Evolutionary conservation across 2,888 invertebrate genomes (phyloP).

Genomic region (Drosophila kambysellisi): DNA sequence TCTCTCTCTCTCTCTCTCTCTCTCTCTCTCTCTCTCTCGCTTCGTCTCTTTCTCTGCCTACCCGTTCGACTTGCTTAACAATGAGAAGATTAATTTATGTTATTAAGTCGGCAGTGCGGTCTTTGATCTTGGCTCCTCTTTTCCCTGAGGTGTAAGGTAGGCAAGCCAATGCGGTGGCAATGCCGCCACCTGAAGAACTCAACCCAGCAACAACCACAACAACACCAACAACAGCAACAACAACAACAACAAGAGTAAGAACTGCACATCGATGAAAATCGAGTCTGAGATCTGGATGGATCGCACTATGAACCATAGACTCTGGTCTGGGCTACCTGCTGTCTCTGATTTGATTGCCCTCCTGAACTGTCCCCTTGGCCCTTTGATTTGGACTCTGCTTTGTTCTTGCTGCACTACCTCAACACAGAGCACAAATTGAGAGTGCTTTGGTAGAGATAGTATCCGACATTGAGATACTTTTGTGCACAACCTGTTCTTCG

Average conservation of each 20-base stretch:
- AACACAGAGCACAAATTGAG: not conserved
- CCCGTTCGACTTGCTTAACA: slow-evolving; percentile 60
- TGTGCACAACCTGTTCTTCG: not conserved
- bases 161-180: slow-evolving; percentile 84
- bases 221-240: not conserved
- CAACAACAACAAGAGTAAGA: slow-evolving; percentile 20
- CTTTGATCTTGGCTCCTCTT: slow-evolving; percentile 80
- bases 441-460: no score
- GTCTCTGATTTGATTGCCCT: slow-evolving; percentile 44
- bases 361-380: slow-evolving; percentile 40
- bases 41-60: slow-evolving; percentile 1
- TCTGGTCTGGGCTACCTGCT: slow-evolving; percentile 65
- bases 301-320: slow-evolving; percentile 31
- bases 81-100: slow-evolving; percentile 84
- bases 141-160: slow-evolving; percentile 83
- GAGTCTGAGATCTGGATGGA: slow-evolving; percentile 61
- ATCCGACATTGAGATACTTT: not conserved
- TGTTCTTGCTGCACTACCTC: slow-evolving; percentile 12
- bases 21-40: slow-evolving; percentile 6
- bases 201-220: slow-evolving; percentile 7
- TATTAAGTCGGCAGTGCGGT: slow-evolving; percentile 82
- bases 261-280: slow-evolving; percentile 61
- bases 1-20: not conserved
- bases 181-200: slow-evolving; percentile 67
- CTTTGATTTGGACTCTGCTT: slow-evolving; percentile 10